Percentiles rank a stretch among this genome's conserved stretches.
Conservation (phyloP, 2,888 invertebrate genomes). For the Villa cingulata region DNA sequence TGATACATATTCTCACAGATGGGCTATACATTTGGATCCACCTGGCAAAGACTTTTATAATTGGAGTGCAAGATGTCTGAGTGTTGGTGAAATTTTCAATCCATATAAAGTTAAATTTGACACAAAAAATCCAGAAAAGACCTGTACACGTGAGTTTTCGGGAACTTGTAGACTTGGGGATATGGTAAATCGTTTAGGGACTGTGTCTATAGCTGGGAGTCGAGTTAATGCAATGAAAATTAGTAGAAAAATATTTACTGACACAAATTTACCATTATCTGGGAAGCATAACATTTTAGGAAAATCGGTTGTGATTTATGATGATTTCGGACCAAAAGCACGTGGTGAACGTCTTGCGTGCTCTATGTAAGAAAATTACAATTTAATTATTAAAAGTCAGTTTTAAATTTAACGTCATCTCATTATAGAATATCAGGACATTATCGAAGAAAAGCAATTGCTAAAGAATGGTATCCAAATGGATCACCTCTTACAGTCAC, state of each 20-base stretch:
- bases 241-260: conserved; percentile 66
- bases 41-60: conserved; percentile 82
- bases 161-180: conserved; percentile 65
- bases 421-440: conserved; percentile 56
- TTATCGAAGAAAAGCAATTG: conserved; percentile 69
- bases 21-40: conserved; percentile 67
- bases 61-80: conserved; percentile 74
- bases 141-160: conserved; percentile 43
- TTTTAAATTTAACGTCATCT: too few species aligned
- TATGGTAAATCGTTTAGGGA: conserved; percentile 55
- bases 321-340: conserved; percentile 75
- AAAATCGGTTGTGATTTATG: conserved; percentile 73
- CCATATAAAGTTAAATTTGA: conserved; percentile 57
- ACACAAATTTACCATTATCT: conserved; percentile 57
- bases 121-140: conserved; percentile 42
- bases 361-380: conserved; percentile 48
- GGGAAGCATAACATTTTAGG: conserved; percentile 64
- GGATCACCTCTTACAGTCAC: conserved; percentile 48
- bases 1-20: conserved; percentile 60
- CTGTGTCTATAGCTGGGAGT: conserved; percentile 59
- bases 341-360: conserved; percentile 82
- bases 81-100: conserved; percentile 62
- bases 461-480: conserved; percentile 78
- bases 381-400: background rate
- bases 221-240: conserved; percentile 48